phyloP scores from a whole-genome alignment of 2,888 invertebrate species.

The Cephus runcator region DNA sequence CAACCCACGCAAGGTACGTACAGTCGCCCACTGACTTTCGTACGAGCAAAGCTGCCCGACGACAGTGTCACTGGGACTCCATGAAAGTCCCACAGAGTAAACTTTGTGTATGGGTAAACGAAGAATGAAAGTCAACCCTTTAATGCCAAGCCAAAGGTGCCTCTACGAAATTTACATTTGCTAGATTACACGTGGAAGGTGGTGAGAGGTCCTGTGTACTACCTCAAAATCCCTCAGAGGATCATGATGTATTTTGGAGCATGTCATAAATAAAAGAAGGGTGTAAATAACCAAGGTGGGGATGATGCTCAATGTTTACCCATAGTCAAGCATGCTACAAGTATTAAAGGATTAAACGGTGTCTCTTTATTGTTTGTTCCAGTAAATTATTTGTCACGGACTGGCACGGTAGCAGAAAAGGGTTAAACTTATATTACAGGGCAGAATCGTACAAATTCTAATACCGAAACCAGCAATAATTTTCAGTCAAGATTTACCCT shows the following conservation, averaged over 20 bases:
- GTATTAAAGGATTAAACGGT: neutral
- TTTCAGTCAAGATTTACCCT: neutral
- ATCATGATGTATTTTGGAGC: neutral
- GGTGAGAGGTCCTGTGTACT: neutral
- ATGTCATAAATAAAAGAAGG: neutral
- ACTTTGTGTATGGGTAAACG: neutral
- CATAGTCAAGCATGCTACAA: neutral
- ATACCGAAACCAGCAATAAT: neutral
- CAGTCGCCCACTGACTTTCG: neutral
- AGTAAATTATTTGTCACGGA: neutral
- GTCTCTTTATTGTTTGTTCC: neutral
- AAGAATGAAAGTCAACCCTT: neutral
- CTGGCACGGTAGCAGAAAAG: neutral
- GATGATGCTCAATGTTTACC: neutral
- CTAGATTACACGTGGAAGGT: neutral
- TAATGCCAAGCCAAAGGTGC: neutral
- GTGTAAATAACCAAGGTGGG: neutral
- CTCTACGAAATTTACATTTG: neutral
- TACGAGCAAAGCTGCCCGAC: neutral
- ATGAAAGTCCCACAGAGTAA: neutral
- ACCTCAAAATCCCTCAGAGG: neutral
- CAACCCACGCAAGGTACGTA: conserved; percentile 3
- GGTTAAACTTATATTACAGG: neutral
- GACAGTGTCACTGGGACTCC: neutral
- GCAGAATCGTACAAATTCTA: neutral